These are phyloP conservation scores for Clivina fossor DNA, from an alignment of 2,888 invertebrate species.

Conservation along the genomic window DNA sequence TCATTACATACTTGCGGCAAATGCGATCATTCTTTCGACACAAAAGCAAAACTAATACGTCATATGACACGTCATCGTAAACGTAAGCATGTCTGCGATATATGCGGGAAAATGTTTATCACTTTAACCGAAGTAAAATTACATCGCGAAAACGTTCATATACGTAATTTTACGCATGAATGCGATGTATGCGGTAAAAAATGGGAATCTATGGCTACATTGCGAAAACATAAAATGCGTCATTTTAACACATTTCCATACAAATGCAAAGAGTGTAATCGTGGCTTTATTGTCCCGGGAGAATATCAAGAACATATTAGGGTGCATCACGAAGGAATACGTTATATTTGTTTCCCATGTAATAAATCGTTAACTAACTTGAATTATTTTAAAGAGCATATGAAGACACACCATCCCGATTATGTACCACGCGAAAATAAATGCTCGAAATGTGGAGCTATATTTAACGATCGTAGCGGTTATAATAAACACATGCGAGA, in stretches of 20 bases:
- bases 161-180: not conserved
- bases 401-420: constrained; percentile 19
- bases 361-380: constrained; percentile 29
- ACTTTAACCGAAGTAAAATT: constrained; percentile 3
- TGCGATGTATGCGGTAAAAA: constrained; percentile 13
- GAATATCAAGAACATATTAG: constrained; percentile 36
- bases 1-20: too few species aligned
- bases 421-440: not conserved
- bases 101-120: too few species aligned
- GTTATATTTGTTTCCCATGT: constrained; percentile 36
- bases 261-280: constrained; percentile 35
- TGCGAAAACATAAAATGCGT: constrained; percentile 6
- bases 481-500: constrained; percentile 8
- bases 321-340: constrained; percentile 29
- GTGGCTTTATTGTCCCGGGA: constrained; percentile 33
- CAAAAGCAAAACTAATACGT: too few species aligned
- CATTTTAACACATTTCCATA: constrained; percentile 44
- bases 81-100: too few species aligned
- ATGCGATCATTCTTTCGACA: too few species aligned
- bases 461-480: not conserved
- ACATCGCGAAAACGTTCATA: not conserved
- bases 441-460: not conserved
- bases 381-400: constrained; percentile 4
- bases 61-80: too few species aligned
- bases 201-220: not conserved